A percentile compares a stretch with the other conserved stretches of the same genome.
phyloP scores from a whole-genome alignment of 2,113 vertebrate genomes.

The Platichthys stellatus region DNA sequence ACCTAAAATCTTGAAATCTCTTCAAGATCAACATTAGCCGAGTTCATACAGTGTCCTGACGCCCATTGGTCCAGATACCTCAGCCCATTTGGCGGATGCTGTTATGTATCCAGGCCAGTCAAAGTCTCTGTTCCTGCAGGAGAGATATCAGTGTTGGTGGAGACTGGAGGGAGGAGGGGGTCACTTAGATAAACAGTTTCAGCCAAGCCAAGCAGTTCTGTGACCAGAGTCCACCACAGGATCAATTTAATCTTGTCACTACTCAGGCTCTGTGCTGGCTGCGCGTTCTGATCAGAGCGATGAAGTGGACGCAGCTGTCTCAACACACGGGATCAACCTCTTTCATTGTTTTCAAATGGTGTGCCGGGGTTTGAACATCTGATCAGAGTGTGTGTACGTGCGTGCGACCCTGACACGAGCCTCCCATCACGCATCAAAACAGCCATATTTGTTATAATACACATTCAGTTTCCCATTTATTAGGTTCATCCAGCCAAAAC shows the following conservation, averaged over 20 bases:
- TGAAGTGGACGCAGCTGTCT: constrained; percentile 45
- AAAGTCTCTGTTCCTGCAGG: constrained; percentile 62
- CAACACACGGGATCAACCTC: constrained; percentile 34
- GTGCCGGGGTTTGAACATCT: constrained; percentile 30
- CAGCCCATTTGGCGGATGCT: constrained; percentile 24
- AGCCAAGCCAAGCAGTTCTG: constrained; percentile 38
- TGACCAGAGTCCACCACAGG: constrained; percentile 66
- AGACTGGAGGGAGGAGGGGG: constrained; percentile 8
- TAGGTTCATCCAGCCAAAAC: neutral
- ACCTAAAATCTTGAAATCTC: constrained; percentile 29
- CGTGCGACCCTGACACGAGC: neutral
- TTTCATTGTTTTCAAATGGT: constrained; percentile 24
- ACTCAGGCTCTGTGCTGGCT: neutral
- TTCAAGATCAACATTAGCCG: constrained; percentile 35
- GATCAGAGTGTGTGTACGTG: constrained; percentile 5
- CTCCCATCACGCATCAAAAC: neutral
- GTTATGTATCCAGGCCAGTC: constrained; percentile 66
- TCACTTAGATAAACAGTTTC: constrained; percentile 55
- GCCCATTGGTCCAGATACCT: constrained; percentile 62
- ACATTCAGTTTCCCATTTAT: too few relatives aligned
- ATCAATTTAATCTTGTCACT: constrained; percentile 32
- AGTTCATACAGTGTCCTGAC: constrained; percentile 41
- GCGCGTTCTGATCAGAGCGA: constrained; percentile 7
- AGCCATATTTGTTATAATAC: neutral
- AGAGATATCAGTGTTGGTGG: constrained; percentile 51